Evolutionary conservation across 2,888 invertebrate genomes (phyloP).

Genomic region (Polietes domitor): DNA sequence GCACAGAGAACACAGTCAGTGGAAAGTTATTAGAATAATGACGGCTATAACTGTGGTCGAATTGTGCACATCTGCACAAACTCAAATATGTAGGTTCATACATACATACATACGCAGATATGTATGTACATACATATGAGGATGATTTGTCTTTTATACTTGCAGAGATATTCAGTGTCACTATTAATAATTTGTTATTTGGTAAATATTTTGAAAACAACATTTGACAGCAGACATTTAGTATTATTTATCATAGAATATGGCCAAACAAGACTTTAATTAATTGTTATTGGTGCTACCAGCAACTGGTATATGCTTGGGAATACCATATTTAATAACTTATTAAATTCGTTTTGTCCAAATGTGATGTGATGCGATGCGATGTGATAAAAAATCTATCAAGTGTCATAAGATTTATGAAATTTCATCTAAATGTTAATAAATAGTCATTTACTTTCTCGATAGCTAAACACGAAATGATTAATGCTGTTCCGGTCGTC

Average conservation of each 20-base stretch:
- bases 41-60: no score
- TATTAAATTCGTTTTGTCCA: not conserved
- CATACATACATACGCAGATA: not conserved
- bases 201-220: conserved; percentile 19
- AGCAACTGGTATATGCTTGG: conserved; percentile 13
- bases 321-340: conserved; percentile 11
- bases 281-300: conserved; percentile 44
- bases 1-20: no score
- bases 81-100: not conserved
- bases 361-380: not conserved
- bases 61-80: no score
- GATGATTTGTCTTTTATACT: not conserved
- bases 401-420: not conserved
- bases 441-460: not conserved
- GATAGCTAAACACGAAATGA: not conserved
- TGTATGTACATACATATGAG: not conserved
- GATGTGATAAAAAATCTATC: not conserved
- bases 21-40: no score
- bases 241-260: conserved; percentile 43
- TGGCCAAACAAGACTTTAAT: conserved; percentile 51
- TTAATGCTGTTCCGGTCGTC: not conserved
- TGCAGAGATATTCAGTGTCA: not conserved
- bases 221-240: conserved; percentile 43
- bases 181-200: conserved; percentile 20
- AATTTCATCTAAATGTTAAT: not conserved